A percentile compares a stretch with the other conserved stretches of the same genome.
Evolutionary conservation across 2,797 vertebrate species (phyloP).

Genomic region (Falco columbarius): DNA sequence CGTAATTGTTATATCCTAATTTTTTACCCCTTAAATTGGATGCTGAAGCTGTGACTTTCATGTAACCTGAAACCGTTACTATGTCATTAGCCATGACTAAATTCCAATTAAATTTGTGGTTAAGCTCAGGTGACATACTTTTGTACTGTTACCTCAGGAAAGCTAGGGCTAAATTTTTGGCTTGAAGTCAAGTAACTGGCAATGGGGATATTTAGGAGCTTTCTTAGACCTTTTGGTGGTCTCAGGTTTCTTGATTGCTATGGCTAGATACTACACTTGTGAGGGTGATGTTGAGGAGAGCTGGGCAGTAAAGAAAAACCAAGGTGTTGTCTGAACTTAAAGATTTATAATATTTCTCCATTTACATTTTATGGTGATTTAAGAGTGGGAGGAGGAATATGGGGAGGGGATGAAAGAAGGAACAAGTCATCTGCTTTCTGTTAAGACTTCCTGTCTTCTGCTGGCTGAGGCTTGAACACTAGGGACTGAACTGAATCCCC

Average conservation of each 20-base stretch:
- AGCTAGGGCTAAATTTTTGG: neutral
- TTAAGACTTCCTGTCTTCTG: neutral
- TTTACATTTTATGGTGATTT: neutral
- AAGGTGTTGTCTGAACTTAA: neutral
- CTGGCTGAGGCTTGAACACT: neutral
- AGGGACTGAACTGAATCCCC: neutral
- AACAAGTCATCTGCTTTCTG: neutral
- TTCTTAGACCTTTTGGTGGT: neutral
- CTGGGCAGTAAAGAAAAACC: neutral
- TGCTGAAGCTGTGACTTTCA: neutral
- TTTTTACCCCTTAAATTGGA: neutral
- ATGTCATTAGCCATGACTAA: neutral
- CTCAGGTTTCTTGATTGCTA: neutral
- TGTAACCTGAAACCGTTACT: neutral
- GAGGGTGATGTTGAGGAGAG: neutral
- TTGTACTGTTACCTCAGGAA: neutral
- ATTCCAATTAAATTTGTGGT: neutral
- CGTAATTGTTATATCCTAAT: neutral
- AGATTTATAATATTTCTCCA: neutral
- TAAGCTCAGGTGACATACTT: neutral
- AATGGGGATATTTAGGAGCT: neutral
- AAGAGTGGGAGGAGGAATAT: neutral
- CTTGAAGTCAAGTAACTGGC: neutral
- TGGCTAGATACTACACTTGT: neutral
- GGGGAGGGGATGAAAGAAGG: neutral